phyloP scores from a whole-genome alignment of 2,888 invertebrate species.

The Polyommatus icarus region DNA sequence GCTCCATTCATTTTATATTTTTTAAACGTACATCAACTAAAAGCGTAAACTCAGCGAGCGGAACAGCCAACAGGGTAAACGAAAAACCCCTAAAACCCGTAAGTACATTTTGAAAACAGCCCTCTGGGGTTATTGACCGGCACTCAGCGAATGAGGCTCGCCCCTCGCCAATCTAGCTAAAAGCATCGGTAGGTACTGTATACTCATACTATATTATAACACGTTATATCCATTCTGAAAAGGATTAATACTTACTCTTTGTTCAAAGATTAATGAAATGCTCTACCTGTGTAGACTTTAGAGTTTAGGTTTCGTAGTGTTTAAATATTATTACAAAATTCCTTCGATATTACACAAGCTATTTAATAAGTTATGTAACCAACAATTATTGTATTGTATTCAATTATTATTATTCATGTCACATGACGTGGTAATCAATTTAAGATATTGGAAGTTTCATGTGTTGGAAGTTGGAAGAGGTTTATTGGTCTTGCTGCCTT shows the following conservation, averaged over 20 bases:
- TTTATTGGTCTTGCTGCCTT: too few species aligned
- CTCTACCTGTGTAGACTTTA: neutral
- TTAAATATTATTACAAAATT: too few species aligned
- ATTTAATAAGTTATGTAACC: too few species aligned
- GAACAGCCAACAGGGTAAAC: slow-evolving; percentile 36
- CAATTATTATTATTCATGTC: too few species aligned
- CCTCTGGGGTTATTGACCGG: slow-evolving; percentile 57
- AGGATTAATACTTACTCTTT: slow-evolving; percentile 34
- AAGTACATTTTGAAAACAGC: slow-evolving; percentile 55
- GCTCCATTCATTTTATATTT: neutral
- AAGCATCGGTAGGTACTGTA: slow-evolving; percentile 54
- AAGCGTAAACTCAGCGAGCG: slow-evolving; percentile 31
- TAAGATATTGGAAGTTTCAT: too few species aligned
- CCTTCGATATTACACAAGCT: too few species aligned
- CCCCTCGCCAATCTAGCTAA: slow-evolving; percentile 63
- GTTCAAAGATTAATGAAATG: slow-evolving; percentile 6
- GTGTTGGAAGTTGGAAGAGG: too few species aligned
- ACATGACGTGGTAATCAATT: too few species aligned
- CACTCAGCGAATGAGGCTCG: slow-evolving; percentile 55
- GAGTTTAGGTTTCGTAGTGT: neutral
- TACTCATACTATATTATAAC: slow-evolving; percentile 37
- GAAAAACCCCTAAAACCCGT: slow-evolving; percentile 49
- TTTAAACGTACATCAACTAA: slow-evolving; percentile 16
- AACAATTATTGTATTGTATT: too few species aligned
- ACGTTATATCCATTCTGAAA: slow-evolving; percentile 22